Evolutionary conservation across 2,888 invertebrate genomes (phyloP).

Genomic region (Melitaea athalia): DNA sequence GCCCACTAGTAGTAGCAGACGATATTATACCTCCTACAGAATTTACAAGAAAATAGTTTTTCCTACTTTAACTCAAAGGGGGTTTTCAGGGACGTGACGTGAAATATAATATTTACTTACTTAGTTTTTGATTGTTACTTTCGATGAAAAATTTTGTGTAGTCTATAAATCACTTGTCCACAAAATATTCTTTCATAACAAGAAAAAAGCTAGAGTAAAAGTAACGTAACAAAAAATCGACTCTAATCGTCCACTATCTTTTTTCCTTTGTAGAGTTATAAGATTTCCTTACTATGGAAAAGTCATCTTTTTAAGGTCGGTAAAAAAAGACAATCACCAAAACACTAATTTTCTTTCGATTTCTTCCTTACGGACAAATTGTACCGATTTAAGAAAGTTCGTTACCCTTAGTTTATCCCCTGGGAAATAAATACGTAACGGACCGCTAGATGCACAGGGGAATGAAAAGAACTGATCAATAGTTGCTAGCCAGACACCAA

Average conservation of each 20-base stretch:
- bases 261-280: too few species aligned
- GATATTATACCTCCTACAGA: neutral
- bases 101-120: neutral
- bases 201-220: too few species aligned
- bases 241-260: too few species aligned
- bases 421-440: constrained; percentile 37
- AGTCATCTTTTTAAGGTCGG: neutral
- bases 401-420: constrained; percentile 27
- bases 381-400: constrained; percentile 36
- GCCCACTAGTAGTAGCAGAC: neutral
- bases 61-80: neutral
- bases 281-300: too few species aligned
- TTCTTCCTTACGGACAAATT: constrained; percentile 22
- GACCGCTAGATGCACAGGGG: constrained; percentile 25
- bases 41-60: neutral
- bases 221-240: too few species aligned
- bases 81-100: neutral
- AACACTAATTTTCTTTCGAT: neutral
- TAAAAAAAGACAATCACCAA: neutral
- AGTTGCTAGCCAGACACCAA: constrained; percentile 33
- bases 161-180: neutral
- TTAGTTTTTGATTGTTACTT: neutral
- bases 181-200: neutral
- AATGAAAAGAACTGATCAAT: constrained; percentile 35
- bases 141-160: neutral